A percentile compares a stretch with the other conserved stretches of the same genome.
phyloP scores from a whole-genome alignment of 2,888 invertebrate genomes.

The Protophormia terraenovae region DNA sequence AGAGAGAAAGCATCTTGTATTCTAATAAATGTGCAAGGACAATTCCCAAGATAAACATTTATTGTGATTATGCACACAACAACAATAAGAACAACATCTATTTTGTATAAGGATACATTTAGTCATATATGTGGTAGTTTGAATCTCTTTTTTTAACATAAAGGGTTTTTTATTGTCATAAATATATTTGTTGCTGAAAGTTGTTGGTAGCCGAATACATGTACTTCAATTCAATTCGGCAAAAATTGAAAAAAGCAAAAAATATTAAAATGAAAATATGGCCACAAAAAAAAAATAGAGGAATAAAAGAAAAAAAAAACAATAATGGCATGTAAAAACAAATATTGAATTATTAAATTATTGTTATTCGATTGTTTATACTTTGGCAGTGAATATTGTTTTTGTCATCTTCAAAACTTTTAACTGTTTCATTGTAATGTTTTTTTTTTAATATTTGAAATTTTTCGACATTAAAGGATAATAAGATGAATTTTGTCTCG shows the following conservation, averaged over 20 bases:
- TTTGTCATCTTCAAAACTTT: slow-evolving; percentile 34
- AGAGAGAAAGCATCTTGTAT: slow-evolving; percentile 61
- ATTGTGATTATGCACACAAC: slow-evolving; percentile 77
- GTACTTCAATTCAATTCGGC: slow-evolving; percentile 55
- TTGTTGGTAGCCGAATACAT: slow-evolving; percentile 20
- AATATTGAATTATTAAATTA: slow-evolving; percentile 68
- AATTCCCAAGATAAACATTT: slow-evolving; percentile 79
- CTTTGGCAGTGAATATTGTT: slow-evolving; percentile 46
- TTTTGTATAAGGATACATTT: background rate
- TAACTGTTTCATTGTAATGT: slow-evolving; percentile 38
- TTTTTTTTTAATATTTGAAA: slow-evolving; percentile 48
- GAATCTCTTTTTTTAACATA: slow-evolving; percentile 37
- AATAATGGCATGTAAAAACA: slow-evolving; percentile 62
- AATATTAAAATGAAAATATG: slow-evolving; percentile 39
- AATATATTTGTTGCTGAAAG: slow-evolving; percentile 3
- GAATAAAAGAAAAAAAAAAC: slow-evolving; percentile 28
- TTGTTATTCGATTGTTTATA: slow-evolving; percentile 67
- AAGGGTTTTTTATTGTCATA: slow-evolving; percentile 52
- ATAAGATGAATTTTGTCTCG: slow-evolving; percentile 58
- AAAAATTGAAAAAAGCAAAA: slow-evolving; percentile 18
- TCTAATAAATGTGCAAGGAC: slow-evolving; percentile 73
- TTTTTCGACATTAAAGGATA: slow-evolving; percentile 62
- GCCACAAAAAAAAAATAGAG: slow-evolving; percentile 34
- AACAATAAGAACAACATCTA: slow-evolving; percentile 13
- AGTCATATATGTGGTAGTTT: background rate